Percentiles rank a stretch among this genome's conserved stretches.
Evolutionary conservation across 1,140 invertebrate species (phyloP).

Genomic region (Cepaea nemoralis): DNA sequence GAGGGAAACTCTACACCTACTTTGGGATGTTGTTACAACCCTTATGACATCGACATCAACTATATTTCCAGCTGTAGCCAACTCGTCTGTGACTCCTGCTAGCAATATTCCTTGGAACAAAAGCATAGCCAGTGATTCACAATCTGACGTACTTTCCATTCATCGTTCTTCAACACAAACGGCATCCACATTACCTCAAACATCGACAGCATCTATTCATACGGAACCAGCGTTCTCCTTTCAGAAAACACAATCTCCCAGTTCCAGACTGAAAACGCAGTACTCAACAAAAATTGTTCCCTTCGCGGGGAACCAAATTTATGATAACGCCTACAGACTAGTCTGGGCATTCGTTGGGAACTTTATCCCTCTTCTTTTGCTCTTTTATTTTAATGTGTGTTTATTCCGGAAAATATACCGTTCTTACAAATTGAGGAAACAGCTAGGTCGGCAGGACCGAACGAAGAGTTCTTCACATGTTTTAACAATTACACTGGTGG

Average conservation of each 20-base stretch:
- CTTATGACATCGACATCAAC: background rate
- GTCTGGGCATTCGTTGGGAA: slow-evolving; percentile 69
- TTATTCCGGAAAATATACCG: slow-evolving; percentile 66
- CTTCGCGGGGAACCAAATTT: slow-evolving; percentile 44
- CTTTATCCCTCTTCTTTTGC: slow-evolving; percentile 64
- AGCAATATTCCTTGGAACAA: background rate
- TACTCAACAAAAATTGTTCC: slow-evolving; percentile 36
- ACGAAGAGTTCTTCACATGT: slow-evolving; percentile 53
- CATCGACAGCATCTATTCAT: background rate
- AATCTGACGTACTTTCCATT: background rate
- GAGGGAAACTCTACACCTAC: background rate
- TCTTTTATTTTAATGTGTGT: slow-evolving; percentile 66
- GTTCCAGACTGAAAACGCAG: background rate
- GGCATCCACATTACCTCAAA: background rate
- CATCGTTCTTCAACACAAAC: background rate
- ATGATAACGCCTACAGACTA: slow-evolving; percentile 63
- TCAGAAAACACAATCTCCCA: background rate
- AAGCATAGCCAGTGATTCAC: background rate
- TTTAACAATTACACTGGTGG: slow-evolving; percentile 66
- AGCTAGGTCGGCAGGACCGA: slow-evolving; percentile 52
- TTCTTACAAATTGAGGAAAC: slow-evolving; percentile 64
- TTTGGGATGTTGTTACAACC: background rate
- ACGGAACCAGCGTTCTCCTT: background rate
- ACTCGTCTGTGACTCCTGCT: background rate
- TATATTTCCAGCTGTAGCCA: background rate